phyloP scores from a whole-genome alignment of 2,888 invertebrate genomes.

The Leucophora obtusa region DNA sequence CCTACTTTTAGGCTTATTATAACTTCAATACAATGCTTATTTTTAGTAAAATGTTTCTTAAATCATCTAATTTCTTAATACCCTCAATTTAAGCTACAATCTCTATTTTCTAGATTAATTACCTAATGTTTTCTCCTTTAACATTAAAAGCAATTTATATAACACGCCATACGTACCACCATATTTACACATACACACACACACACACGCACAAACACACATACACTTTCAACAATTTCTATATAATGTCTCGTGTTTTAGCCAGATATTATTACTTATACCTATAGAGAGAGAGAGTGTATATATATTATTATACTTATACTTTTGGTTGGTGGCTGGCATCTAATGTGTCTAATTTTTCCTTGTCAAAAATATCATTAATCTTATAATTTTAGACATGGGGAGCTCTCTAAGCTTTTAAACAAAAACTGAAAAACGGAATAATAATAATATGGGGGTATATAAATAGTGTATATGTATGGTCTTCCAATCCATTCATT shows the following conservation, averaged over 20 bases:
- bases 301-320: constrained; percentile 18
- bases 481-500: constrained; percentile 1
- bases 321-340: constrained; percentile 48
- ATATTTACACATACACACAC: constrained; percentile 22
- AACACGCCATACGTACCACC: constrained; percentile 44
- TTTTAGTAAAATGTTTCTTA: neutral
- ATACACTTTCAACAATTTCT: constrained; percentile 49
- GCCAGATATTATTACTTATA: neutral
- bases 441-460: neutral
- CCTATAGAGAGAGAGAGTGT: neutral
- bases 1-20: constrained; percentile 10
- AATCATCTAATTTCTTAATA: constrained; percentile 42
- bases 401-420: neutral
- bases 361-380: constrained; percentile 77
- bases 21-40: neutral
- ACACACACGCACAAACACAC: constrained; percentile 29
- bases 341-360: constrained; percentile 74
- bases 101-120: constrained; percentile 59
- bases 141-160: constrained; percentile 61
- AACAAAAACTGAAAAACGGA: neutral
- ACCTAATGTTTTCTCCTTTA: constrained; percentile 61
- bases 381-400: constrained; percentile 68
- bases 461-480: neutral
- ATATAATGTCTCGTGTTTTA: constrained; percentile 49
- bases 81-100: constrained; percentile 48